Conservation (phyloP, 2,113 vertebrate genomes). For the Rhipidura dahli region DNA sequence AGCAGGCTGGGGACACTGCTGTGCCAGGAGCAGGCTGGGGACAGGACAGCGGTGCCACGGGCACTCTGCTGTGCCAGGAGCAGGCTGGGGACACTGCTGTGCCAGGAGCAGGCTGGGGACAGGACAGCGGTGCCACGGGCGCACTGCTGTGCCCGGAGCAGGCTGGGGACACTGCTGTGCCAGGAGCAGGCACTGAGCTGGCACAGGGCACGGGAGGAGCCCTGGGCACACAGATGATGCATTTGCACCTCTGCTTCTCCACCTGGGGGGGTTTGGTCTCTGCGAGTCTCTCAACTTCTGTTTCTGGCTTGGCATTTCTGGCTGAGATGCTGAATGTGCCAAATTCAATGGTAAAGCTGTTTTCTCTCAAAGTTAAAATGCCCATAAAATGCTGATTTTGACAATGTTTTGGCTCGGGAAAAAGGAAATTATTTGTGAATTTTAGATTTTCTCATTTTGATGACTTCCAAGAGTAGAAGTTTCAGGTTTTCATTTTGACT, state of each 20-base stretch:
- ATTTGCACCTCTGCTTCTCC: accelerated
- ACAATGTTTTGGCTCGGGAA: neutral
- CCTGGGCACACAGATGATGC: neutral
- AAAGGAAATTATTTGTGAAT: neutral
- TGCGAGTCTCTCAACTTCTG: neutral
- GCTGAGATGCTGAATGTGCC: neutral
- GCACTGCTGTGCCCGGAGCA: too few species aligned
- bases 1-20: accelerated
- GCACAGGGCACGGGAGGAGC: accelerated
- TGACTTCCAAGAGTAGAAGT: neutral
- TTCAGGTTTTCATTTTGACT: neutral
- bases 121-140: accelerated
- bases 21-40: neutral
- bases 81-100: too few species aligned
- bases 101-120: too few species aligned
- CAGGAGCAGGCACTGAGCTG: neutral
- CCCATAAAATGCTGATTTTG: neutral
- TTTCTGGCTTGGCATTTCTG: neutral
- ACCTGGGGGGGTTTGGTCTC: neutral
- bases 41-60: accelerated
- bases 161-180: accelerated
- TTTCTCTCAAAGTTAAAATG: neutral
- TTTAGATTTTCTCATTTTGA: neutral
- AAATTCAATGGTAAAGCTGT: neutral
- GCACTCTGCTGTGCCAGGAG: accelerated